A percentile compares a stretch with the other conserved stretches of the same genome.
These are phyloP conservation scores for Pandemis cinnamomeana DNA, from an alignment of 2,888 invertebrate genomes.

Conservation along the genomic window DNA sequence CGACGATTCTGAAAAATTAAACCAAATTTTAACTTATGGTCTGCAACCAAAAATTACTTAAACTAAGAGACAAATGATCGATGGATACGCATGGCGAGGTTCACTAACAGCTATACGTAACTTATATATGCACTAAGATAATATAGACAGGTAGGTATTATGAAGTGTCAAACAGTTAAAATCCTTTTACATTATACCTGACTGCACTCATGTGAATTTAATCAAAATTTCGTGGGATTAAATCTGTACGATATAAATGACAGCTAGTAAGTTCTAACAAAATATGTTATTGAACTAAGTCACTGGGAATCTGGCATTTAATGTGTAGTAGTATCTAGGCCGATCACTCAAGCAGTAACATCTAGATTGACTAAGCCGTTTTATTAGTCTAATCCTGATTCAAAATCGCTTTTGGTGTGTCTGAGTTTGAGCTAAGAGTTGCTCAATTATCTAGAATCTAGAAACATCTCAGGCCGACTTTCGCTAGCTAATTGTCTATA, in stretches of 20 bases:
- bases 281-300: slow-evolving; percentile 58
- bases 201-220: slow-evolving; percentile 37
- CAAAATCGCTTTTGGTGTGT: slow-evolving; percentile 75
- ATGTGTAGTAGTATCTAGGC: slow-evolving; percentile 70
- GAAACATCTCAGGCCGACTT: slow-evolving; percentile 65
- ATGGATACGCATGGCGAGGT: too few species aligned
- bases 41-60: too few species aligned
- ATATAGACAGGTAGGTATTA: not conserved
- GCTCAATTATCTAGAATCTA: slow-evolving; percentile 40
- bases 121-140: not conserved
- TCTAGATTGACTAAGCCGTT: slow-evolving; percentile 80
- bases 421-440: slow-evolving; percentile 51
- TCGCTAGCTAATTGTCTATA: slow-evolving; percentile 75
- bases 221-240: slow-evolving; percentile 37
- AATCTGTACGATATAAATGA: slow-evolving; percentile 25
- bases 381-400: slow-evolving; percentile 80
- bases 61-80: too few species aligned
- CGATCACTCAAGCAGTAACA: slow-evolving; percentile 80
- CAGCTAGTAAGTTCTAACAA: slow-evolving; percentile 43
- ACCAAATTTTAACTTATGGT: not conserved
- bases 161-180: slow-evolving; percentile 25
- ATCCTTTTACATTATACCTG: slow-evolving; percentile 34
- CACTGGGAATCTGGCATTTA: slow-evolving; percentile 84
- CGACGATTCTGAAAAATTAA: not conserved
- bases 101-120: too few species aligned